These are phyloP conservation scores for Pluvialis apricaria DNA, from an alignment of 2,113 vertebrate genomes.

Conservation along the genomic window DNA sequence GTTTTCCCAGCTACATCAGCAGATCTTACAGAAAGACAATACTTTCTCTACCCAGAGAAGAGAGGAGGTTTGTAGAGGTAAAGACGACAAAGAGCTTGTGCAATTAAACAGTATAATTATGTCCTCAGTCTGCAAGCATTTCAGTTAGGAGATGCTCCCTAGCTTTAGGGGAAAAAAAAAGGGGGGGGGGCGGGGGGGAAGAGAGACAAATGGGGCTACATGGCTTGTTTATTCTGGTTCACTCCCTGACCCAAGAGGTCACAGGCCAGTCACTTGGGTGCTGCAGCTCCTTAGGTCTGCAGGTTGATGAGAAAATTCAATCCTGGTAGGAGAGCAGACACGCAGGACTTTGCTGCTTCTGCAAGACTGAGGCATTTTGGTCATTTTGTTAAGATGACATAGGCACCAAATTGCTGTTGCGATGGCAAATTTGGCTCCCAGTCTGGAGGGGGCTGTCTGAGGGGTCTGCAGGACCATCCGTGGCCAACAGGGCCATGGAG, in stretches of 20 bases:
- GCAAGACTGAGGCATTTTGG: neutral
- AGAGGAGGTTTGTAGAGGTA: neutral
- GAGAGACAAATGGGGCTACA: neutral
- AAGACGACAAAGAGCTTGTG: neutral
- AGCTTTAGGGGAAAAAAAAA: neutral
- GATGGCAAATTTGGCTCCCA: neutral
- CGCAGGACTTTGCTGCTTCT: neutral
- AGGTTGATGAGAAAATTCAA: neutral
- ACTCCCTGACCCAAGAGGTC: neutral
- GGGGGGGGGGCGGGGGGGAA: too few relatives aligned
- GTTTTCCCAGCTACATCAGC: neutral
- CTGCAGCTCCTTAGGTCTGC: neutral
- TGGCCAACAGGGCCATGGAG: neutral
- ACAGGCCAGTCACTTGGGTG: neutral
- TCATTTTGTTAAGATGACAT: neutral
- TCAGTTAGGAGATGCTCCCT: neutral
- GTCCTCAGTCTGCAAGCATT: neutral
- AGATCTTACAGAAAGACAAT: neutral
- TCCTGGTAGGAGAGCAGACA: neutral
- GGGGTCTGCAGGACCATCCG: neutral
- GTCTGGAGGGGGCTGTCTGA: neutral
- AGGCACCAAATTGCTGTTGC: neutral
- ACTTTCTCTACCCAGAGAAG: neutral
- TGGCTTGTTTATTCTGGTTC: neutral
- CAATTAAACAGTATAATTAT: neutral